Evolutionary conservation across 2,888 invertebrate genomes (phyloP).

Genomic region (Crocallis elinguaria): DNA sequence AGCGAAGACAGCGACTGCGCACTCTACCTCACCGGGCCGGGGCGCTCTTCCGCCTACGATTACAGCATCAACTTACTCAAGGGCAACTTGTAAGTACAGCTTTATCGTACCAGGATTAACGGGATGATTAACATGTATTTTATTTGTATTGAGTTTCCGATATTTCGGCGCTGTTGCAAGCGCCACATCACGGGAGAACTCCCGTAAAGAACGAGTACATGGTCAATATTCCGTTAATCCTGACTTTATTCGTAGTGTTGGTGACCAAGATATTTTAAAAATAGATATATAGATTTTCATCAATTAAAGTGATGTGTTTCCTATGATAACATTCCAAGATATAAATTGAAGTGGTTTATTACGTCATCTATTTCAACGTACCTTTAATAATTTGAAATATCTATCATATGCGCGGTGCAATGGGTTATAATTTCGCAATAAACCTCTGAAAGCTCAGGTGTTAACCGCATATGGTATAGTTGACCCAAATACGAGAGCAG

Average conservation of each 20-base stretch:
- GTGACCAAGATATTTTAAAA: no score
- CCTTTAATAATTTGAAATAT: constrained; percentile 27
- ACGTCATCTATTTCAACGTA: constrained; percentile 3
- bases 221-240: no score
- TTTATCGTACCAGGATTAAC: no score
- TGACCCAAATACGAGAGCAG: constrained; percentile 30
- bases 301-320: not conserved
- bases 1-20: constrained; percentile 88
- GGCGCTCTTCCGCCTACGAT: constrained; percentile 92
- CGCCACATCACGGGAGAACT: no score
- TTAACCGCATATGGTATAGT: constrained; percentile 36
- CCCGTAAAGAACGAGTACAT: no score
- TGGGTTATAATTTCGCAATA: constrained; percentile 30
- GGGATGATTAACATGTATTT: no score
- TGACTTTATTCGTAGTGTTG: no score
- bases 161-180: no score
- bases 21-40: constrained; percentile 90
- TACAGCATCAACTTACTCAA: constrained; percentile 93
- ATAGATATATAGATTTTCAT: no score
- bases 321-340: not conserved
- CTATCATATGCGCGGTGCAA: constrained; percentile 25
- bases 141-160: no score
- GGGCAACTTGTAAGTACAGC: constrained; percentile 89
- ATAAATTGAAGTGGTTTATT: constrained; percentile 5
- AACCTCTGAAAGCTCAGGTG: constrained; percentile 36